Base-by-base conservation (phyloP, 2,113 vertebrate genomes). In the Cephalopholis sonnerati region DNA sequence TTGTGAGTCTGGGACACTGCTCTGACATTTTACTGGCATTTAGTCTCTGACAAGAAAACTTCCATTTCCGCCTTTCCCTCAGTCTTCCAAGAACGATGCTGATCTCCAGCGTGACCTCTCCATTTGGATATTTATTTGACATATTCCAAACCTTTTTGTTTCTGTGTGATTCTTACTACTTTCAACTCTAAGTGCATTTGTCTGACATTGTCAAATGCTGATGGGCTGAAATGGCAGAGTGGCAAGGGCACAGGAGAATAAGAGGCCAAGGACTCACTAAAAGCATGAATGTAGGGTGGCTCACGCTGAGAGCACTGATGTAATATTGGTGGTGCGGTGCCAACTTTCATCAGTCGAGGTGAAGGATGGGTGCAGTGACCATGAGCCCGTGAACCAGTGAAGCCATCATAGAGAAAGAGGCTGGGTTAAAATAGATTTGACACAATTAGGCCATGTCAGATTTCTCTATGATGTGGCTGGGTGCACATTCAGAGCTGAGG, bases 11-110 rank as follows among this genome's bases (percentile, higher is more conserved):
- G 29, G 55, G 44, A 76, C 77, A 79, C 18, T 1, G 59, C 71
- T 68, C 39, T 95, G 94, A 91, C 94, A 95, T 95, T 95, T 94
- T 39, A 71, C 32, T 93, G 91, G 74, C 89, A 94, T 94, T 95
- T 94, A 74, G 76, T 69, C 62, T 86, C 73, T 81, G 81, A 85
- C 70, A 69, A 83, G 79, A 78, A 66, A 57, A 44, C 85, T 48
- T 81, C 48, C 64, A 48, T 83, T 83, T 72, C 29, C 68, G 70
- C 58, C 57, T 84, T 76, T 81, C 55, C 74, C 51, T 79, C 72
- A 53, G 64, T 90, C 70, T 74, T 88, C 82, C 63, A 68, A 74
- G 71, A 89, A 79, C 64, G 74, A 84, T 83, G 81, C 69, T 86
- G 85, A 85, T 92, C 82, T 81, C 78, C 80, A 64, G 12, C 27